These are phyloP conservation scores for Coccyzus lansbergi DNA, from an alignment of 2,797 vertebrate genomes.

Conservation along the genomic window DNA sequence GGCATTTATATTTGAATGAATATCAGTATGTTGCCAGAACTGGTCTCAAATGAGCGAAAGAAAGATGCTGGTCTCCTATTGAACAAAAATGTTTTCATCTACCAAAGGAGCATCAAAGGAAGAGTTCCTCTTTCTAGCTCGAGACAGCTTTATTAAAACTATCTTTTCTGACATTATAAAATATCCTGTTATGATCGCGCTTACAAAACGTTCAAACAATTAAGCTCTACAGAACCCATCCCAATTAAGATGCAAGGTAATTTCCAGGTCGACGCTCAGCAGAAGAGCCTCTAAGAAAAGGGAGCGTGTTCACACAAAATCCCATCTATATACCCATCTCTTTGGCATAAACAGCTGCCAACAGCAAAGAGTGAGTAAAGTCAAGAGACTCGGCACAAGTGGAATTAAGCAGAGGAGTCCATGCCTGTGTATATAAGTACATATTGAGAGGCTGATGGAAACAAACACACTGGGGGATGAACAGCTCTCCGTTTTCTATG, in stretches of 20 bases:
- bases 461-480: neutral
- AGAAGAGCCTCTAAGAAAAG: neutral
- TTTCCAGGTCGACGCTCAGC: neutral
- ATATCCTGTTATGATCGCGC: constrained; percentile 26
- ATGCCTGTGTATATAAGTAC: fast-evolving
- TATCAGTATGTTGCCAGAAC: constrained; percentile 78
- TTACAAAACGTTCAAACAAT: constrained; percentile 65
- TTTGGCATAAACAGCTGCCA: neutral
- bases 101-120: constrained; percentile 76
- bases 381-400: neutral
- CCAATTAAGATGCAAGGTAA: constrained; percentile 26
- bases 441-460: neutral
- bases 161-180: constrained; percentile 72
- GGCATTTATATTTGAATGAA: constrained; percentile 79
- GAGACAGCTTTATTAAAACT: constrained; percentile 75
- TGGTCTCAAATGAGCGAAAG: constrained; percentile 68
- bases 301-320: neutral
- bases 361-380: neutral
- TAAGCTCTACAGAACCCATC: constrained; percentile 27
- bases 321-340: neutral
- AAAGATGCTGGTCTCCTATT: constrained; percentile 75
- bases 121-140: constrained; percentile 70
- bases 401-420: neutral
- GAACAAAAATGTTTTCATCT: constrained; percentile 78
- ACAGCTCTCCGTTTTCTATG: fast-evolving